Conservation (phyloP, 2,113 vertebrate species). For the Hippocampus zosterae region DNA sequence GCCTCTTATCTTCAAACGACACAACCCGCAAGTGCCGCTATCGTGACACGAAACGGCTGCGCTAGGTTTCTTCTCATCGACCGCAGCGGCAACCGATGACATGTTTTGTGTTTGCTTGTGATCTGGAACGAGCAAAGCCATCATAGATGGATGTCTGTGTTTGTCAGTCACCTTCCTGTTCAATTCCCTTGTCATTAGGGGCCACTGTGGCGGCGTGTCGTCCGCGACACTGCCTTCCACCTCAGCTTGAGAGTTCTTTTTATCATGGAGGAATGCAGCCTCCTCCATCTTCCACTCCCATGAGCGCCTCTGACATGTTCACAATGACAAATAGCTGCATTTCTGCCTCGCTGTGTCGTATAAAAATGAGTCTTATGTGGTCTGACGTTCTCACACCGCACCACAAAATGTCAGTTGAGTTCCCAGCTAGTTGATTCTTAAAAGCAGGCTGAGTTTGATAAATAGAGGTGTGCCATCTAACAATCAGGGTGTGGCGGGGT, state of each 20-base stretch:
- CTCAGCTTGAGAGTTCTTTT: slow-evolving; percentile 44
- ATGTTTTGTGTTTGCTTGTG: slow-evolving; percentile 36
- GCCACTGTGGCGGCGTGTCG: slow-evolving; percentile 4
- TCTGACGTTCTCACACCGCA: not conserved
- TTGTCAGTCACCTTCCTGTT: slow-evolving; percentile 28
- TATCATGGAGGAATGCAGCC: slow-evolving; percentile 63
- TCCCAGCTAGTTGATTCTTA: not conserved
- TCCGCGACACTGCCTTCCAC: slow-evolving; percentile 23
- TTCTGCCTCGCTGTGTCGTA: not conserved
- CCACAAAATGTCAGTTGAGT: not conserved
- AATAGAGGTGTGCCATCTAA: slow-evolving; percentile 1
- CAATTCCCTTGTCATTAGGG: slow-evolving; percentile 42
- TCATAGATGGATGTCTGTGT: slow-evolving; percentile 21
- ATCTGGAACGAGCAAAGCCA: slow-evolving; percentile 35
- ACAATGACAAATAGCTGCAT: not conserved
- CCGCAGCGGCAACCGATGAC: slow-evolving; percentile 21
- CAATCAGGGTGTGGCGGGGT: not conserved
- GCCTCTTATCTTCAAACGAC: not conserved
- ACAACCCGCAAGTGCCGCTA: slow-evolving; percentile 14
- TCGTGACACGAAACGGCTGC: slow-evolving; percentile 22
- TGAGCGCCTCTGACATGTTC: not conserved
- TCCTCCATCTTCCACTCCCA: slow-evolving; percentile 9
- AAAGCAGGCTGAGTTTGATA: not conserved
- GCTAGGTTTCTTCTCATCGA: slow-evolving; percentile 18
- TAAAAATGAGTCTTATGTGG: not conserved